These are phyloP conservation scores for Drosophila sordidapex DNA, from an alignment of 2,888 invertebrate species.

Conservation along the genomic window DNA sequence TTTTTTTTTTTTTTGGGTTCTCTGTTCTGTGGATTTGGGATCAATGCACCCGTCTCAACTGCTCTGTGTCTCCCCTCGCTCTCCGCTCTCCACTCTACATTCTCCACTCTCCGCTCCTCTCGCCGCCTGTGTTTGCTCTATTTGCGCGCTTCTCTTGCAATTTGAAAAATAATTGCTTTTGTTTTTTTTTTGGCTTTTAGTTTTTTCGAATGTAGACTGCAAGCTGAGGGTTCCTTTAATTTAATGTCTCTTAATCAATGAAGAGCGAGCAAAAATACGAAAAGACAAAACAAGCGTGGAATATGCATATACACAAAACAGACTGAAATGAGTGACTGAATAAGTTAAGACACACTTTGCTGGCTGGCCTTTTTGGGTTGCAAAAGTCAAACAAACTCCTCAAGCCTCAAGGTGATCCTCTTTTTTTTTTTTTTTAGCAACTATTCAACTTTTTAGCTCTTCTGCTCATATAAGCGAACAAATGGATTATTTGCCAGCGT, in stretches of 20 bases:
- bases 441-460: conserved; percentile 38
- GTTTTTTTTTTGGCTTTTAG: background rate
- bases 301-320: conserved; percentile 2
- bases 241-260: conserved; percentile 25
- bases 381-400: conserved; percentile 56
- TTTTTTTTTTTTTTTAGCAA: conserved; percentile 23
- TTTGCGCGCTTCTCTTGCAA: conserved; percentile 16
- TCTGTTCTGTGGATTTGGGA: conserved; percentile 49
- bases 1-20: conserved; percentile 19
- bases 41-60: conserved; percentile 52
- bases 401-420: conserved; percentile 58
- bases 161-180: conserved; percentile 47
- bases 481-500: conserved; percentile 27
- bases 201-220: conserved; percentile 1
- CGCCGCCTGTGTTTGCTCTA: conserved; percentile 10
- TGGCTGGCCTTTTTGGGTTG: conserved; percentile 44
- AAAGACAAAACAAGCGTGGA: conserved; percentile 1
- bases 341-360: conserved; percentile 16
- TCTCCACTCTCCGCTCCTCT: background rate
- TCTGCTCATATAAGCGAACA: conserved; percentile 22
- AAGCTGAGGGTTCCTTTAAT: conserved; percentile 13
- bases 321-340: conserved; percentile 17
- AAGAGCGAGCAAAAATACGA: background rate
- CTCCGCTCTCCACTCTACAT: background rate
- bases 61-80: background rate